phyloP scores from a whole-genome alignment of 1,140 invertebrate genomes.

The Drosophila nigromelanica region DNA sequence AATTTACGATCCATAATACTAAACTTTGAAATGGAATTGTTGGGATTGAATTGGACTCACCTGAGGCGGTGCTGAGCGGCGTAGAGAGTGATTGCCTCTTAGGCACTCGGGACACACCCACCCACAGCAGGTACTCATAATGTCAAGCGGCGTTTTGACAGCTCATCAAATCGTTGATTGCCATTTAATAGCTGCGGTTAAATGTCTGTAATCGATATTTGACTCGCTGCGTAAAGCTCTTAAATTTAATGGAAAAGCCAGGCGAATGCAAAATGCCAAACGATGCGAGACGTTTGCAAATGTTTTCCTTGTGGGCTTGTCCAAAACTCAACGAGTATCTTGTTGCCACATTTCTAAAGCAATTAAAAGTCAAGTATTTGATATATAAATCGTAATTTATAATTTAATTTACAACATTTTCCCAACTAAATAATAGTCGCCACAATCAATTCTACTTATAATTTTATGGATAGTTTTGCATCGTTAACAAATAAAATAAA shows the following conservation, averaged over 20 bases:
- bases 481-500: too few species aligned
- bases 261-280: slow-evolving; percentile 12
- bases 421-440: too few species aligned
- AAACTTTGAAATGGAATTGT: slow-evolving; percentile 38
- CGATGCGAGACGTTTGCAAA: not conserved
- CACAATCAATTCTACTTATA: too few species aligned
- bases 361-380: not conserved
- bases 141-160: slow-evolving; percentile 43
- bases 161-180: slow-evolving; percentile 48
- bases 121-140: slow-evolving; percentile 19
- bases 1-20: slow-evolving; percentile 70
- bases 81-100: not conserved
- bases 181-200: slow-evolving; percentile 40
- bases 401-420: too few species aligned
- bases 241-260: slow-evolving; percentile 35
- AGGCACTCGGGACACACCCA: slow-evolving; percentile 14
- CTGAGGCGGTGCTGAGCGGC: not conserved
- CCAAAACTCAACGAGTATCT: not conserved
- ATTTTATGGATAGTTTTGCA: too few species aligned
- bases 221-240: slow-evolving; percentile 18
- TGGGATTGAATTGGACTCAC: slow-evolving; percentile 7
- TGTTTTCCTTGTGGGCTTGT: not conserved
- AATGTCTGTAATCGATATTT: slow-evolving; percentile 44
- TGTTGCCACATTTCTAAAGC: not conserved
- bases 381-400: not conserved